A percentile compares a stretch with the other conserved stretches of the same genome.
phyloP scores from a whole-genome alignment of 2,797 vertebrate genomes.

The Brachymystax lenok region DNA sequence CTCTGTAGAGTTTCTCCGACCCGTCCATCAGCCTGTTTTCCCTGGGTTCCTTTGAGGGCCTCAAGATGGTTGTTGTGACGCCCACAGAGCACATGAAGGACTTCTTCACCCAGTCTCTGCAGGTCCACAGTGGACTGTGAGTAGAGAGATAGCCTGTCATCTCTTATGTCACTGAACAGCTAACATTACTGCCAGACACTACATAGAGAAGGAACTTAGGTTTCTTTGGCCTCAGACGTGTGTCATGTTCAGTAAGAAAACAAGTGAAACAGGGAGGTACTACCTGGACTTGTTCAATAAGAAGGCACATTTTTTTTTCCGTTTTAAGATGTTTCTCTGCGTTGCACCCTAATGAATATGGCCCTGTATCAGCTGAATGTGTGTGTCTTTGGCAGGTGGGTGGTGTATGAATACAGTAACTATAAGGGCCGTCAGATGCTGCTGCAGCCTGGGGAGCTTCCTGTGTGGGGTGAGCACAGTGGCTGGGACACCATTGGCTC shows the following conservation, averaged over 20 bases:
- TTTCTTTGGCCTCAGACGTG: background rate
- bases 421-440: constrained; percentile 84
- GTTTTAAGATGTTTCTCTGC: background rate
- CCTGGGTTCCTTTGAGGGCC: constrained; percentile 81
- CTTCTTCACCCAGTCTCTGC: constrained; percentile 81
- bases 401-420: constrained; percentile 80
- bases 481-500: constrained; percentile 83
- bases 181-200: background rate
- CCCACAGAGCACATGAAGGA: constrained; percentile 71
- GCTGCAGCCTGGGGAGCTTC: constrained; percentile 70
- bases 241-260: background rate
- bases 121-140: constrained; percentile 83
- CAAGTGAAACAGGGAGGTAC: background rate
- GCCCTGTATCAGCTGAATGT: background rate
- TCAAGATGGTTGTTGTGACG: constrained; percentile 74
- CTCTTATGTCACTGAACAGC: background rate
- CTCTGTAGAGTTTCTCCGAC: constrained; percentile 79
- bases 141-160: constrained; percentile 42
- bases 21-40: constrained; percentile 81
- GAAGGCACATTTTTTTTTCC: background rate
- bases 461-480: constrained; percentile 78
- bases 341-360: background rate
- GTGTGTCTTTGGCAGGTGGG: constrained; percentile 73
- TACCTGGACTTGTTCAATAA: background rate
- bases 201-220: background rate